Percentiles rank a stretch among this genome's conserved stretches.
Conservation (phyloP, 1,140 invertebrate genomes). For the Neodiprion fabricii region DNA sequence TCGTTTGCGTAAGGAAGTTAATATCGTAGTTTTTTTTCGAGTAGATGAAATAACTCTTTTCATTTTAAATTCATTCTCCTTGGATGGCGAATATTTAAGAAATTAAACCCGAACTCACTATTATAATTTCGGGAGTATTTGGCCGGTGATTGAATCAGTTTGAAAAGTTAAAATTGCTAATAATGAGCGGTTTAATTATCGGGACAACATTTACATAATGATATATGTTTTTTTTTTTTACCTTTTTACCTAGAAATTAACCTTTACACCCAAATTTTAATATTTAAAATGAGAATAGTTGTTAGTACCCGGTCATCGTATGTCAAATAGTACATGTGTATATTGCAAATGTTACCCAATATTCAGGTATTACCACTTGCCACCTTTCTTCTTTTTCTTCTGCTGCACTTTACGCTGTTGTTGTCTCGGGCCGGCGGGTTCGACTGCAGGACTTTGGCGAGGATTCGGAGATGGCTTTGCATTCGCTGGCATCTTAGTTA, state of each 20-base stretch:
- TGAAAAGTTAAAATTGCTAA: too few species aligned
- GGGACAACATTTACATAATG: not conserved
- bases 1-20: not conserved
- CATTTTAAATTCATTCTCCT: not conserved
- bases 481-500: constrained; percentile 68
- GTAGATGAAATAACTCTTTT: not conserved
- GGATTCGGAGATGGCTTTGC: constrained; percentile 65
- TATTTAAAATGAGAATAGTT: constrained; percentile 13
- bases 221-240: constrained; percentile 12
- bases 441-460: constrained; percentile 61
- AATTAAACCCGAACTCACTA: not conserved
- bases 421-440: constrained; percentile 62
- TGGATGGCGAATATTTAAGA: not conserved
- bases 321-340: not conserved
- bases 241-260: not conserved
- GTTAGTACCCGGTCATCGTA: not conserved
- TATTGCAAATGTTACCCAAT: constrained; percentile 1
- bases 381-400: constrained; percentile 71
- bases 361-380: constrained; percentile 56
- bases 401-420: constrained; percentile 68
- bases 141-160: not conserved
- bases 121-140: not conserved
- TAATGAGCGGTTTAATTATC: too few species aligned
- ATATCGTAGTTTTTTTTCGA: not conserved
- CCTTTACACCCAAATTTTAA: constrained; percentile 23